phyloP scores from a whole-genome alignment of 2,888 invertebrate species.

The Drosophila yooni region DNA sequence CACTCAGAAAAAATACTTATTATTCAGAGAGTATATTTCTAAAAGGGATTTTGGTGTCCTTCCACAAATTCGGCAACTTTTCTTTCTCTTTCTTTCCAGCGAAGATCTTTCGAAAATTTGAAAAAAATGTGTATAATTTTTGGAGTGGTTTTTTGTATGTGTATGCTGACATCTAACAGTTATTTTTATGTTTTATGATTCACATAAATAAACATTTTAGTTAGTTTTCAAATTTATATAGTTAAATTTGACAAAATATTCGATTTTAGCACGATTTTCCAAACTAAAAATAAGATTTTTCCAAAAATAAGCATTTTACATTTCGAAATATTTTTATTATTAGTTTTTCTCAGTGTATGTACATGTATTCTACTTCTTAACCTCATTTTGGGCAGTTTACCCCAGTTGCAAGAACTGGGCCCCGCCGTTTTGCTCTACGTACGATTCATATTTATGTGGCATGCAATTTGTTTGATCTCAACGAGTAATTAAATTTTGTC shows the following conservation, averaged over 20 bases:
- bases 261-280: not conserved
- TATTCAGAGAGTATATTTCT: not conserved
- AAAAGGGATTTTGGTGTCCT: not conserved
- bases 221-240: not conserved
- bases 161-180: rapidly evolving
- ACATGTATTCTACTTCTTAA: constrained; percentile 32
- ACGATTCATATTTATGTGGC: constrained; percentile 80
- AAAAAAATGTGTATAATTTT: not conserved
- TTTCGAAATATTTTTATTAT: not conserved
- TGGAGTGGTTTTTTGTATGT: rapidly evolving
- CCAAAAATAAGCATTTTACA: not conserved
- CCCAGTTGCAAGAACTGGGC: constrained; percentile 39
- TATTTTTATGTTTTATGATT: not conserved
- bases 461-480: constrained; percentile 83
- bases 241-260: not conserved
- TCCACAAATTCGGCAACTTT: not conserved
- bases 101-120: constrained; percentile 3
- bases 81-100: rapidly evolving
- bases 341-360: not conserved
- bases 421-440: constrained; percentile 35
- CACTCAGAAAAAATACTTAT: not conserved
- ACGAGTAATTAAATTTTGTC: constrained; percentile 79
- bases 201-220: rapidly evolving
- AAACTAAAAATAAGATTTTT: not conserved
- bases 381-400: constrained; percentile 45